These are phyloP conservation scores for Campaea margaritaria DNA, from an alignment of 2,888 invertebrate genomes.

Conservation along the genomic window DNA sequence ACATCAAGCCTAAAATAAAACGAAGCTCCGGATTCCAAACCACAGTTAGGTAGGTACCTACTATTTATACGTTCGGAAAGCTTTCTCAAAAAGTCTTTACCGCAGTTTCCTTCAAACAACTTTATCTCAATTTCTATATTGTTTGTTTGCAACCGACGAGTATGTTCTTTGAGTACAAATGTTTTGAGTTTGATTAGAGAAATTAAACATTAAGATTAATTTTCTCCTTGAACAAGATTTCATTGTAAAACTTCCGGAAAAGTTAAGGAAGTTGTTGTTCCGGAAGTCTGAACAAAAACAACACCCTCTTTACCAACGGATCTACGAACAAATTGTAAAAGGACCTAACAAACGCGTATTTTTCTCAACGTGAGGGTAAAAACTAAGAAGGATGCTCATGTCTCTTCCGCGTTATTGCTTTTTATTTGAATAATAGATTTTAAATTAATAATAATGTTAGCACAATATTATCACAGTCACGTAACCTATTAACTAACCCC, in stretches of 20 bases:
- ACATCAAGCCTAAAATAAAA: too few species aligned
- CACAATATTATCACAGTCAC: too few species aligned
- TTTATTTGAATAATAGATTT: too few species aligned
- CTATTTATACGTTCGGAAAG: not conserved
- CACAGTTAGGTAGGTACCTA: not conserved
- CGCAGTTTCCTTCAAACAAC: slow-evolving; percentile 5
- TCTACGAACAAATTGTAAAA: too few species aligned
- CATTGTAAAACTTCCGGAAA: slow-evolving; percentile 24
- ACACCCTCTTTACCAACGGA: too few species aligned
- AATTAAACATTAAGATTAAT: slow-evolving; percentile 19
- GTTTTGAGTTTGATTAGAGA: slow-evolving; percentile 8
- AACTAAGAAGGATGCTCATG: not conserved
- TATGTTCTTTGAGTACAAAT: slow-evolving; percentile 13
- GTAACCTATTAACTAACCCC: too few species aligned
- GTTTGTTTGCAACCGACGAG: slow-evolving; percentile 10
- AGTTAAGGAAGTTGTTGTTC: slow-evolving; percentile 10
- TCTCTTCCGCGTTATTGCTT: not conserved
- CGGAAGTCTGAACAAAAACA: not conserved
- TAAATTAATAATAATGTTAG: too few species aligned
- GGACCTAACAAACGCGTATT: too few species aligned
- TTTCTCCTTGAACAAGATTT: slow-evolving; percentile 25
- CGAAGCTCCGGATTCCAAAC: too few species aligned
- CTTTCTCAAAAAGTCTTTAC: slow-evolving; percentile 11
- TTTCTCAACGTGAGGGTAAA: too few species aligned
- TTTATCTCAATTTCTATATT: slow-evolving; percentile 3